Percentiles rank a stretch among this genome's conserved stretches.
Conservation (phyloP, 2,113 vertebrate genomes). For the Muntiacus reevesi region DNA sequence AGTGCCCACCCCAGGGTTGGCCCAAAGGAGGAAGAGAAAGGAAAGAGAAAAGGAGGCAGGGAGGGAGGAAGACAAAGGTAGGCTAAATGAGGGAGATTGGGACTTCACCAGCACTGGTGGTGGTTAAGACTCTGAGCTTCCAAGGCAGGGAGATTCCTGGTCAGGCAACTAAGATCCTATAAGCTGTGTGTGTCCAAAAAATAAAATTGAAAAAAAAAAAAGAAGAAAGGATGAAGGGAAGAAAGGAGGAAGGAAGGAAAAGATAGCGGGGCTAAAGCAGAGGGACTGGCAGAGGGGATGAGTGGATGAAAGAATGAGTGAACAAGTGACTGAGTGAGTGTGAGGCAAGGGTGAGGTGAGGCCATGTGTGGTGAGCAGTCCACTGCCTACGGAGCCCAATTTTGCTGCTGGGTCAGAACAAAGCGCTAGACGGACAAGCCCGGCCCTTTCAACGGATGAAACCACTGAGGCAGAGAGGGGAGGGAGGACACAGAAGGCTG, state of each 20-base stretch:
- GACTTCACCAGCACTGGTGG: background rate
- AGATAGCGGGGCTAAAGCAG: background rate
- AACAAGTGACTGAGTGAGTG: rapidly evolving
- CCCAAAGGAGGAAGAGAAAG: background rate
- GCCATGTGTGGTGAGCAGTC: rapidly evolving
- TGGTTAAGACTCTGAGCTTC: background rate
- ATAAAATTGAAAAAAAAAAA: background rate
- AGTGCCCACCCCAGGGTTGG: background rate
- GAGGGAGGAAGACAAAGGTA: background rate
- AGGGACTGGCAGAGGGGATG: background rate
- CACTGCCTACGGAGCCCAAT: rapidly evolving
- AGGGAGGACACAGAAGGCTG: rapidly evolving
- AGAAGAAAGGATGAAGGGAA: background rate
- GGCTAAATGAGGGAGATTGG: background rate
- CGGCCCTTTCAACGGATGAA: background rate
- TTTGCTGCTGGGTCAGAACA: background rate
- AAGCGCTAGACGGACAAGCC: background rate
- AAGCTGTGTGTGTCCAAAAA: background rate
- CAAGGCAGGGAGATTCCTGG: background rate
- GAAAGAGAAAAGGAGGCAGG: background rate
- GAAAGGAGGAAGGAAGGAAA: background rate
- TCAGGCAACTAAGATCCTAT: background rate
- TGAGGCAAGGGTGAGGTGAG: background rate
- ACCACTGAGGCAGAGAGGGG: background rate
- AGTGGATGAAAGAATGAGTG: background rate